A percentile compares a stretch with the other conserved stretches of the same genome.
Evolutionary conservation across 1,140 invertebrate species (phyloP).

Genomic region (Stratiolaelaps scimitus): DNA sequence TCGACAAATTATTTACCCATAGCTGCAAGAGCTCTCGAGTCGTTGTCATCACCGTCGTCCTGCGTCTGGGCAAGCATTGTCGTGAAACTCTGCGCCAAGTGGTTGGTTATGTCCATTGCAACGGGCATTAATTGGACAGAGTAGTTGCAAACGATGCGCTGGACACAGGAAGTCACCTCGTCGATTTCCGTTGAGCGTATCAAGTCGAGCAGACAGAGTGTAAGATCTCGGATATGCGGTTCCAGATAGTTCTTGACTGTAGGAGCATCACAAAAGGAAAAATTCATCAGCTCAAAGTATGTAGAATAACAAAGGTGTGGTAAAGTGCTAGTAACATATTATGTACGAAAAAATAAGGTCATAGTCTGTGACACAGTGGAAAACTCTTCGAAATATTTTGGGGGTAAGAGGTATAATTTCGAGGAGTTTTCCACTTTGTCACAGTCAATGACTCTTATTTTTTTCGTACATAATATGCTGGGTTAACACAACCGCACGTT

Average conservation of each 20-base stretch:
- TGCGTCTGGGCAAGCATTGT: constrained; percentile 53
- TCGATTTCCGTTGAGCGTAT: constrained; percentile 96
- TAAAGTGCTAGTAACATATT: too few relatives aligned
- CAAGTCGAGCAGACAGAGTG: constrained; percentile 72
- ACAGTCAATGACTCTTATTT: too few relatives aligned
- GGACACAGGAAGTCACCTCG: constrained; percentile 86
- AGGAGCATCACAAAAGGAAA: constrained; percentile 28
- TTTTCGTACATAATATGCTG: too few relatives aligned
- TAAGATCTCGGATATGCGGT: constrained; percentile 64
- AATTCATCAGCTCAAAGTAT: too few relatives aligned
- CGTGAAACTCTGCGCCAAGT: constrained; percentile 81
- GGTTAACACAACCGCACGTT: too few relatives aligned
- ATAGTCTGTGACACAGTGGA: too few relatives aligned
- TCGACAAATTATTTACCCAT: constrained; percentile 56
- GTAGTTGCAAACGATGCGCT: constrained; percentile 85
- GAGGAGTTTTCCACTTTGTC: too few relatives aligned
- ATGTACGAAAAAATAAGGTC: too few relatives aligned
- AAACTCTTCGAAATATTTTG: too few relatives aligned
- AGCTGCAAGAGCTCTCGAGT: constrained; percentile 92
- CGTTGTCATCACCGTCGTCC: constrained; percentile 66
- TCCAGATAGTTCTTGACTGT: constrained; percentile 63
- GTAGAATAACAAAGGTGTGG: too few relatives aligned
- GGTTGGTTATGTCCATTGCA: constrained; percentile 85
- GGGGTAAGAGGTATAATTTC: too few relatives aligned
- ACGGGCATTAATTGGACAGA: constrained; percentile 79